phyloP scores from a whole-genome alignment of 2,888 invertebrate species.

The Cremastinae sp. region DNA sequence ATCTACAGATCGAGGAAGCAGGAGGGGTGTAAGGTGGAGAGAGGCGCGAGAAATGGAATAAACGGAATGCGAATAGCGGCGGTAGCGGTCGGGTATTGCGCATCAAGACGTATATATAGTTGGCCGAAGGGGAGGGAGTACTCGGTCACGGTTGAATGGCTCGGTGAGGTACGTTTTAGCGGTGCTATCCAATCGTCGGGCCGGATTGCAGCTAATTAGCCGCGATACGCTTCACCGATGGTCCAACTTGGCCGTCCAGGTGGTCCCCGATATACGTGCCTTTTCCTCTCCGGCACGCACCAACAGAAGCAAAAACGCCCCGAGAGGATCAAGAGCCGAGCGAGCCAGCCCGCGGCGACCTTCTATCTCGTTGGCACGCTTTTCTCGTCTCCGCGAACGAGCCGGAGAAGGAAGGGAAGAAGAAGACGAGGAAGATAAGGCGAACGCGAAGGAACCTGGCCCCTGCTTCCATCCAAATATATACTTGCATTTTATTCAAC shows the following conservation, averaged over 20 bases:
- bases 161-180: slow-evolving; percentile 44
- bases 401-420: background rate
- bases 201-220: slow-evolving; percentile 72
- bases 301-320: slow-evolving; percentile 24
- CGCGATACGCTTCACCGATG: slow-evolving; percentile 69
- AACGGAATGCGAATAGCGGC: too few species aligned
- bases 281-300: slow-evolving; percentile 15
- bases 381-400: slow-evolving; percentile 22
- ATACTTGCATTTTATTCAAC: slow-evolving; percentile 41
- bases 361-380: slow-evolving; percentile 46
- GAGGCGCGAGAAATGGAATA: slow-evolving; percentile 12
- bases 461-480: slow-evolving; percentile 1
- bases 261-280: slow-evolving; percentile 64
- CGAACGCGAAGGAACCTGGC: background rate
- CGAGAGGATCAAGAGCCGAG: slow-evolving; percentile 9
- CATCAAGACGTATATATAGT: slow-evolving; percentile 35
- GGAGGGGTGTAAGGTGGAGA: too few species aligned
- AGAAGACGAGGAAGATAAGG: background rate
- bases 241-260: slow-evolving; percentile 67
- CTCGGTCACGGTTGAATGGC: slow-evolving; percentile 72
- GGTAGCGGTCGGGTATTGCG: slow-evolving; percentile 46
- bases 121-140: slow-evolving; percentile 70
- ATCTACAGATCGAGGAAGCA: too few species aligned
- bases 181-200: slow-evolving; percentile 70
- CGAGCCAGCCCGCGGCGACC: slow-evolving; percentile 43